Evolutionary conservation across 2,113 vertebrate species (phyloP), one percentile per base, ranked within the genome.

Genomic region (Halcyon senegalensis): DNA sequence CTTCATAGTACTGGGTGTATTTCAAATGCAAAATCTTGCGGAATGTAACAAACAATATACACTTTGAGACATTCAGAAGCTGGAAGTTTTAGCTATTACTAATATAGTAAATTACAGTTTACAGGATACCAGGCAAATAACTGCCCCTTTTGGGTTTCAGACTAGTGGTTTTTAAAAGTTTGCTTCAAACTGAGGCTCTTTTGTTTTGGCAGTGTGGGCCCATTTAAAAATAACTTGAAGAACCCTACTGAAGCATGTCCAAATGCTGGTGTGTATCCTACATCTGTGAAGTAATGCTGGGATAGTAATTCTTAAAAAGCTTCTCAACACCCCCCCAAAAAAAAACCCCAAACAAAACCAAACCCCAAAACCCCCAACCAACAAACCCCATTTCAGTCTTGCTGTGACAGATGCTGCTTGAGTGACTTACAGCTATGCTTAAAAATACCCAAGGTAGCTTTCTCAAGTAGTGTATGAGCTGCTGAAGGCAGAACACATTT

Each of bases 71-170:
- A 94, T 51, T 74, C 80, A 87, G 80, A 89, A 93, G 74, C 66
- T 90, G 89, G 28, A 91, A 59, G 39, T 58, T 95, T 96, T 48
- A 90, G 77, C 50, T 87, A 58, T 84, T 95, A 64, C 83, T 95
- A 96, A 94, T 84, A 92, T 73, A 94, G 95, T 81, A 95, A 94
- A 96, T 96, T 95, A 89, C 76, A 93, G 76, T 91, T 90, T 88
- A 68, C 4, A 2, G 74, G 85, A 80, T 90, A 83, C 48, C 55
- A 80, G 87, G 77, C 73, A 95, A 95, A 92, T 92, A 93, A 92
- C 76, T 86, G 84, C 66, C 73, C 33, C 56, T 93, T 92, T 83
- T 84, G 88, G 90, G 78, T 95, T 96, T 84, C 76, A 91, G 72
- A 72, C 80, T 60, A 64, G 92, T 79, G 94, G 90, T 95, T 96